A percentile compares a stretch with the other conserved stretches of the same genome.
phyloP scores from a whole-genome alignment of 30 jellyfish, hydroid and myxozoan genomes.

The Clytia hemisphaerica region DNA sequence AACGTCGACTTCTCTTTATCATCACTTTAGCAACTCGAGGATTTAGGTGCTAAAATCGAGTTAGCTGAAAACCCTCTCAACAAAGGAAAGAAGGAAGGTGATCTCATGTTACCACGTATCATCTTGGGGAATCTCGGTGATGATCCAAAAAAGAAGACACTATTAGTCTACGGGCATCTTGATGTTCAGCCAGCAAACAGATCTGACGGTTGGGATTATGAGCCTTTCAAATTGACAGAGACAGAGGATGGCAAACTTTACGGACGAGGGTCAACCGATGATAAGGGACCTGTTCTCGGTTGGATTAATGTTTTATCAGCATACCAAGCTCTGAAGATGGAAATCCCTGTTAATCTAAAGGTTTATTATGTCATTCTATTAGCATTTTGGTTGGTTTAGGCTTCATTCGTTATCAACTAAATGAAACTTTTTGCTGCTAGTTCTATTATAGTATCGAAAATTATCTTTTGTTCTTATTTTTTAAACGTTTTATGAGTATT shows the following conservation, averaged over 20 bases:
- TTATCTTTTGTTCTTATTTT: background rate
- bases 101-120: slow-evolving; percentile 75
- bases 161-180: slow-evolving; percentile 87
- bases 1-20: no score
- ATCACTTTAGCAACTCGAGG: slow-evolving; percentile 67
- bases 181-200: slow-evolving; percentile 91
- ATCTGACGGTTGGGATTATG: slow-evolving; percentile 93
- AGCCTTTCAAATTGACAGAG: slow-evolving; percentile 63
- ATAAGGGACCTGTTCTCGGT: slow-evolving; percentile 95
- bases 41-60: slow-evolving; percentile 71
- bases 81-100: slow-evolving; percentile 36
- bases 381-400: no score
- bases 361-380: slow-evolving; percentile 18
- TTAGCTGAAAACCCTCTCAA: slow-evolving; percentile 65
- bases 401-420: no score
- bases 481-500: no score
- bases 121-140: slow-evolving; percentile 62
- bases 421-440: no score
- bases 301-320: slow-evolving; percentile 77
- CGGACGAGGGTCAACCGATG: slow-evolving; percentile 97
- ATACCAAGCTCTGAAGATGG: slow-evolving; percentile 51
- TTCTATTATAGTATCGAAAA: no score
- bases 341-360: slow-evolving; percentile 70
- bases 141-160: slow-evolving; percentile 65
- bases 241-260: slow-evolving; percentile 60